These are phyloP conservation scores for Melanchra persicariae DNA, from an alignment of 2,888 invertebrate genomes.

Conservation along the genomic window DNA sequence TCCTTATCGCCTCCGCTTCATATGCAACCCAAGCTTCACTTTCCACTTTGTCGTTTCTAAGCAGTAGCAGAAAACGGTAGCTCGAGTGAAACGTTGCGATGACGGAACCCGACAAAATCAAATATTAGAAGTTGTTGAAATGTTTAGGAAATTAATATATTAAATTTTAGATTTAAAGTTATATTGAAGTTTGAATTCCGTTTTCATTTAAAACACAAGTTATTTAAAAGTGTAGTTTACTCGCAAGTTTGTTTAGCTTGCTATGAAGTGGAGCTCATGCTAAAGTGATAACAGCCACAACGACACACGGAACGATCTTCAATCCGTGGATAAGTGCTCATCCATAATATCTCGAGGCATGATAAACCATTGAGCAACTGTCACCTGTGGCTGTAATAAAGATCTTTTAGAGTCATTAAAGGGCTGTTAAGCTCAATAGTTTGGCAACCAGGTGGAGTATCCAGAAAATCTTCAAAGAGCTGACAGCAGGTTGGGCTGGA, in stretches of 20 bases:
- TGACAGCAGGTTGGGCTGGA: not conserved
- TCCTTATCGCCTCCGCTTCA: not conserved
- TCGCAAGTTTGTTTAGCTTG: not conserved
- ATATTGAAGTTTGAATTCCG: constrained; percentile 22
- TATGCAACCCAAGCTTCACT: not conserved
- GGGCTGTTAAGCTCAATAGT: not conserved
- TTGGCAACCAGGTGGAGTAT: no score
- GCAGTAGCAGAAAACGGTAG: constrained; percentile 26
- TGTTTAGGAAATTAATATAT: constrained; percentile 52
- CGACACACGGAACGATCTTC: not conserved
- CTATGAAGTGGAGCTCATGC: not conserved
- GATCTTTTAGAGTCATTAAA: not conserved
- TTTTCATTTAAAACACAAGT: constrained; percentile 18
- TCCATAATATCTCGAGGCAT: not conserved
- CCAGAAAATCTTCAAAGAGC: not conserved
- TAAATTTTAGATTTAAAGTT: constrained; percentile 32
- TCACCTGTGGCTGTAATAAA: no score
- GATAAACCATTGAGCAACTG: not conserved
- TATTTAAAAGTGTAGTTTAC: not conserved
- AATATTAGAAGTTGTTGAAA: constrained; percentile 48
- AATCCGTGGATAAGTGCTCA: not conserved
- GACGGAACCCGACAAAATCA: constrained; percentile 41
- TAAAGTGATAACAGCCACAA: not conserved
- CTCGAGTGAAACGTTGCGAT: constrained; percentile 35
- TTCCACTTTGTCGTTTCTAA: constrained; percentile 43